Evolutionary conservation across 2,888 invertebrate species (phyloP), one percentile per base, ranked within the genome.

Genomic region (Norana najaformis): DNA sequence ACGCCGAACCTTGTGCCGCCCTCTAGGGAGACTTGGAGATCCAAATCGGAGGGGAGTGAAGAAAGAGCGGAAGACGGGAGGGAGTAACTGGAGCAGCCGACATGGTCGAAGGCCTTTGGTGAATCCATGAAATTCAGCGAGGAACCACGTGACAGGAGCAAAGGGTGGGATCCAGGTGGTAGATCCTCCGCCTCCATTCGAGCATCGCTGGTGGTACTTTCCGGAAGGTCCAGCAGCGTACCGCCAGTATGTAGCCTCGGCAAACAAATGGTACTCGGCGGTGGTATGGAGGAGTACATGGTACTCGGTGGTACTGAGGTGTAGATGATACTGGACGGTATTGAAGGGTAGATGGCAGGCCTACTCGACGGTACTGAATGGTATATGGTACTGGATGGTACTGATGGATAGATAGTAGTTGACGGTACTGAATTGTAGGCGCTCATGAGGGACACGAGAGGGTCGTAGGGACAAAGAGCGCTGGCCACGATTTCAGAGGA

Each of bases 401-500:
- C 83, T 8, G 83, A 83, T 8, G 83, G 83, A 14, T 14, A 36
- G 34, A 83, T 34, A 4, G 83, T 83, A 83, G 11, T 36, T 18
- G 34, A n/a, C 14, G 83, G 35, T 18, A 47, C 47, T 47, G 69
- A 69, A n/a, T 13, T 69, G n/a, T 69, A 69, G 3, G n/a, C 69
- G 69, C 69, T 69, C 69, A 69, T 69, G 69, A 69, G 30, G 30
- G 85, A 37, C 23, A n/a, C 85, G n/a, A 35, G 37, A 35, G 85
- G 85, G 37, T 85, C 85, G 18, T 85, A 85, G 23, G 85, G 35
- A 85, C 85, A 35, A 37, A 85, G 85, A 35, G 85, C 85, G 37
- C 37, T 85, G 23, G 85, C 85, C 85, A 85, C 85, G 85, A 85
- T 36, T 35, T 85, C 85, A 13, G 85, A 85, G 37, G 85, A 85